Conservation (phyloP, 2,113 vertebrate species). For the Calyptommatus sinebrachiatus region DNA sequence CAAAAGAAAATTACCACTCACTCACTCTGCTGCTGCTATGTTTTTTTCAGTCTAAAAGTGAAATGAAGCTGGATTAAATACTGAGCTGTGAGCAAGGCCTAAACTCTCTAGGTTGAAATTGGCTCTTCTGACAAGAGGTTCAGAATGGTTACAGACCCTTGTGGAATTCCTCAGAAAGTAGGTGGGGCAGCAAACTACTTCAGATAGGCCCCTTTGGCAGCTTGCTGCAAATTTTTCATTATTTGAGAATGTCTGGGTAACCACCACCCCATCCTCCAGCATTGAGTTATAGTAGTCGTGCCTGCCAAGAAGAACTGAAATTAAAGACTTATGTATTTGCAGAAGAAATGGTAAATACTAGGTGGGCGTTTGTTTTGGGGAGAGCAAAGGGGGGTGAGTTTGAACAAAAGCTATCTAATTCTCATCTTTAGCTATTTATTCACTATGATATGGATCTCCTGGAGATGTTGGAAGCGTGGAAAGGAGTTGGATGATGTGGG, state of each 20-base stretch:
- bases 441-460: slow-evolving; percentile 34
- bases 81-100: too few species aligned
- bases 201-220: not conserved
- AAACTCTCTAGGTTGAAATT: not conserved
- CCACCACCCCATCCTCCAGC: not conserved
- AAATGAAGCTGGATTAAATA: too few species aligned
- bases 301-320: slow-evolving; percentile 18
- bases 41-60: too few species aligned
- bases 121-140: not conserved
- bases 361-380: slow-evolving; percentile 13
- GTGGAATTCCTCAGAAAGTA: not conserved
- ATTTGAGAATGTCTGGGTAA: not conserved
- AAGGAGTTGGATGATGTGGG: slow-evolving; percentile 13
- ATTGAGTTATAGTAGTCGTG: not conserved
- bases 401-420: slow-evolving; percentile 43
- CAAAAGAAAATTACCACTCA: too few species aligned
- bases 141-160: not conserved
- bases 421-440: slow-evolving; percentile 54
- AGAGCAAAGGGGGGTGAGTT: not conserved
- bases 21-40: too few species aligned
- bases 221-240: not conserved
- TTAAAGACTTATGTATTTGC: slow-evolving; percentile 24
- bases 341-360: slow-evolving; percentile 26
- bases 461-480: slow-evolving; percentile 40
- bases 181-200: not conserved